Evolutionary conservation across 2,113 vertebrate species (phyloP), one percentile per base, ranked within the genome.

Genomic region (Pseudorasbora parva): DNA sequence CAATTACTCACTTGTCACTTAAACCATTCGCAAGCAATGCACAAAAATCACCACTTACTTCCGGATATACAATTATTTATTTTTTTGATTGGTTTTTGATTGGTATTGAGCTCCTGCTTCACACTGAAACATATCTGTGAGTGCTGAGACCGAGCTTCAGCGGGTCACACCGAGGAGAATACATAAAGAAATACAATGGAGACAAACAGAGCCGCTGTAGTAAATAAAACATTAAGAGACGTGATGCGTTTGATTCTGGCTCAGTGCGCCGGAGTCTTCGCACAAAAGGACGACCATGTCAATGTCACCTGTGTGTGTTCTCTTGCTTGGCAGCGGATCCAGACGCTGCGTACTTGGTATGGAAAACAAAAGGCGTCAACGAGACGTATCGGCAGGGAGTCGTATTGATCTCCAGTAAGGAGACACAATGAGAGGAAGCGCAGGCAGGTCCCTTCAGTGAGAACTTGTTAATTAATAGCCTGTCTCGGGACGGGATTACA

Each of bases 401-500:
- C 69, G 83, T 86, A 93, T 90, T 90, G 89, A 94, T 95, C 92
- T 88, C 86, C 88, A 90, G 89, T 89, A 91, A 92, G 90, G 86
- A 93, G 93, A 93, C 90, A 91, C 82, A 94, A 87, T 82, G 84
- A 86, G 74, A 90, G 57, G 85, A 92, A 90, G 88, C 73, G 78
- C 73, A 76, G 90, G 83, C 86, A 47, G 74, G 76, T 93, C 88
- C 88, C 89, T 91, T 89, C 83, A 86, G 86, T 82, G 88, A 93
- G 74, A 51, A 91, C 51, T 91, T 89, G 90, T 94, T 94, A 95
- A 94, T 94, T 94, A 94, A 93, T 92, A 92, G 88, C 91, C 86
- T 85, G 75, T 91, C 90, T 88, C 91, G 83, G 88, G 83, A 84
- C 84, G 84, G 89, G 79, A 88, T 82, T 83, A 83, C 88, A 86